These are phyloP conservation scores for Scartelaos histophorus DNA, from an alignment of 2,113 vertebrate species.

Conservation along the genomic window DNA sequence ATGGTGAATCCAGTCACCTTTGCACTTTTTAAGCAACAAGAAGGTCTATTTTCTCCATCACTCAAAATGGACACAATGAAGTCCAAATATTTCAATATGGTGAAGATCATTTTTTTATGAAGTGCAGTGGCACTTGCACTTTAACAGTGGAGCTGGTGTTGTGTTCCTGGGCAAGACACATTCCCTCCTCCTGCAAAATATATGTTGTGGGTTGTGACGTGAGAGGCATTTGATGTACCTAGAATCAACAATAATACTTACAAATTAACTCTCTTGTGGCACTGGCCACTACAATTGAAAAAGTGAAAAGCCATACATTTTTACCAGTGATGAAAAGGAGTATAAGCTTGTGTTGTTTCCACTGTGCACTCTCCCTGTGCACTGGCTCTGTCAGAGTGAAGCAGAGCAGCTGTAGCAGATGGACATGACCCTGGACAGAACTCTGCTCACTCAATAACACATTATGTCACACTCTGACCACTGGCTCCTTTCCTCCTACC, in stretches of 20 bases:
- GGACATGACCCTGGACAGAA: conserved; percentile 56
- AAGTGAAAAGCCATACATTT: background rate
- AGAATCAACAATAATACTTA: background rate
- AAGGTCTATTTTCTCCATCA: background rate
- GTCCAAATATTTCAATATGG: background rate
- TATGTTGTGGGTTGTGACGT: background rate
- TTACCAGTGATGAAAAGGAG: no score
- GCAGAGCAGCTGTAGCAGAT: conserved; percentile 46
- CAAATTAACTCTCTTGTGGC: background rate
- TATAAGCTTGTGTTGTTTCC: background rate
- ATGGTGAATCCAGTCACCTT: no score
- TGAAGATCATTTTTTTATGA: background rate
- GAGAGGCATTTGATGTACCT: background rate
- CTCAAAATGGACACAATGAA: background rate
- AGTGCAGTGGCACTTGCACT: no score
- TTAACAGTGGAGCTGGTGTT: no score
- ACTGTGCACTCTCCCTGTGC: conserved; percentile 13
- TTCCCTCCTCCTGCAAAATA: background rate
- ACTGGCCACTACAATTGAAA: background rate
- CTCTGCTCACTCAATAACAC: conserved; percentile 52
- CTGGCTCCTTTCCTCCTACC: conserved; percentile 15
- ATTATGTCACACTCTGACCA: conserved; percentile 49
- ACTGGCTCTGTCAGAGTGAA: conserved; percentile 28
- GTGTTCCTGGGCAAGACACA: background rate
- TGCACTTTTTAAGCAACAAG: background rate